Base-by-base conservation (phyloP, 1,140 invertebrate species). In the Ips typographus region DNA sequence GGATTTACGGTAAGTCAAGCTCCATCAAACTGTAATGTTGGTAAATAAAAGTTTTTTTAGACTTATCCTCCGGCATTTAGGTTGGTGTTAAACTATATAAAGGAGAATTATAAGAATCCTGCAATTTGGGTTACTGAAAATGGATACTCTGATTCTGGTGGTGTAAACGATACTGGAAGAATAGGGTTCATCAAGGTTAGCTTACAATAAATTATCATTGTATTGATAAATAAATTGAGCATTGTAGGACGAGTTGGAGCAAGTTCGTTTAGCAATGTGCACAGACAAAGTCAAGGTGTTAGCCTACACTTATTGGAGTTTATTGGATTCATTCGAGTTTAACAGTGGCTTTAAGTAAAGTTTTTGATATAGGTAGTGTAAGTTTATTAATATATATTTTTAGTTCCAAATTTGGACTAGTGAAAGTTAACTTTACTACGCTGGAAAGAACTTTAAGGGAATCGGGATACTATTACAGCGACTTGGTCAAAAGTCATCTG, bases 41-140 rank as follows among this genome's bases (percentile, higher is more conserved):
- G 22, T 49, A 49, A 49, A 49, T 49, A 1, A 49, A 49, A 49
- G 1, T 1, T 49, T 49, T 3, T 49, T 22, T 49, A 49, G 44
- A 22, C 22, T 22, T 64, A 74, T 71, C 68, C 73, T 8, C 2
- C 58, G 42, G 85, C 86, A 2, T 79, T 89, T 6, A 77, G 85
- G 40, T 78, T 81, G 38, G 5, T 85, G 22, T 75, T 92, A 7
- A 86, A 86, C 51, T 89, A 86, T 84, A 83, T 93, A 5, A 83
- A 83, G 57, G 75, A 81, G 0, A 78, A 83, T 6, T 93, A 90
- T 73, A 78, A 84, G 56, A 87, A 89, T 77, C 84, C 86, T 0
- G 73, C 80, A n/a, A 80, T 91, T 1, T 79, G 88, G 3, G 81
- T 93, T 2, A 89, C 89, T 1, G 91, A 92, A 83, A 92, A 92